A percentile compares a stretch with the other conserved stretches of the same genome.
These are phyloP conservation scores for Drosophila carrolli DNA, from an alignment of 1,140 invertebrate species.

Conservation along the genomic window DNA sequence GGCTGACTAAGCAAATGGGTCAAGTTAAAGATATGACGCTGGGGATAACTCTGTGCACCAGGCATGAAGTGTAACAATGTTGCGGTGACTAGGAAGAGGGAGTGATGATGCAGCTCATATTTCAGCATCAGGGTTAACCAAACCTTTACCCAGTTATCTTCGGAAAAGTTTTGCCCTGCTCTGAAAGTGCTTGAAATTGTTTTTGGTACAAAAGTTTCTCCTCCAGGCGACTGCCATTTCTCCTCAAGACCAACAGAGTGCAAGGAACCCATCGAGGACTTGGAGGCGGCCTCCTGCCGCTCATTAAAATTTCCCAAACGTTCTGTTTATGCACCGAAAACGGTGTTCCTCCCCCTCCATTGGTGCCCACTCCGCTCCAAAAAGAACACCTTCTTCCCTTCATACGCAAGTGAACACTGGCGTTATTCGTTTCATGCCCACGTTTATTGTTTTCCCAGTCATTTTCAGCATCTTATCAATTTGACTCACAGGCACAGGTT, in stretches of 20 bases:
- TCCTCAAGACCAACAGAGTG: neutral
- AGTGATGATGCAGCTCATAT: conserved; percentile 27
- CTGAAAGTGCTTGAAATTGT: conserved; percentile 13
- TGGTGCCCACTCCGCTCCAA: neutral
- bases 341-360: conserved; percentile 7
- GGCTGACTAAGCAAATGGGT: conserved; percentile 33
- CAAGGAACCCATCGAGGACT: conserved; percentile 9
- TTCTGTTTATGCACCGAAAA: conserved; percentile 73
- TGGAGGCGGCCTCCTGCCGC: conserved; percentile 14
- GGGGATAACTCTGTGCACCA: neutral
- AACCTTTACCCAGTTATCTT: conserved; percentile 13
- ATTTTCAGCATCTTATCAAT: conserved; percentile 82
- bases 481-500: conserved; percentile 71
- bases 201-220: conserved; percentile 18
- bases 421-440: conserved; percentile 74
- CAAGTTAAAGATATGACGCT: conserved; percentile 18
- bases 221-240: neutral
- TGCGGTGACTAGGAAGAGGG: neutral
- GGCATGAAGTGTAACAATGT: conserved; percentile 10
- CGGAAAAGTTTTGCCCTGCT: conserved; percentile 17
- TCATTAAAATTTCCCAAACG: conserved; percentile 78
- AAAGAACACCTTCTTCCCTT: neutral
- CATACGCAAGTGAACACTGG: conserved; percentile 48
- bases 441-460: conserved; percentile 81
- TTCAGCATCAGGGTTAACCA: conserved; percentile 8